A percentile compares a stretch with the other conserved stretches of the same genome.
Evolutionary conservation across 2,797 vertebrate genomes (phyloP).

Genomic region (Rallus crepitans): DNA sequence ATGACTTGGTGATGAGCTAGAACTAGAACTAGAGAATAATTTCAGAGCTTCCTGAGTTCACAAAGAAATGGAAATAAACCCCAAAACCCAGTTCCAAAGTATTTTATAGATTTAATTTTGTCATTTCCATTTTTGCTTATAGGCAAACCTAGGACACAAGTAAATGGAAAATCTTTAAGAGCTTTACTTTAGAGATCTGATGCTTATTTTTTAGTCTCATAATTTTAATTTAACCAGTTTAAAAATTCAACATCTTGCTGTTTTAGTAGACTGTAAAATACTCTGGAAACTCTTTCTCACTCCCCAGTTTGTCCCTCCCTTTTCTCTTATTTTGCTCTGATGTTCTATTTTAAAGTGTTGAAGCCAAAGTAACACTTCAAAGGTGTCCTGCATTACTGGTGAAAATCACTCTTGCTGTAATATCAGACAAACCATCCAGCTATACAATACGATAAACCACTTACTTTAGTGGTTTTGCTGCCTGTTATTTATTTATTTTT

Average conservation of each 20-base stretch:
- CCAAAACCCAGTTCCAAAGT: neutral
- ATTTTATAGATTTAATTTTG: neutral
- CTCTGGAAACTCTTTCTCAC: neutral
- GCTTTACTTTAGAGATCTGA: neutral
- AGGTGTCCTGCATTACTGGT: neutral
- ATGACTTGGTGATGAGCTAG: neutral
- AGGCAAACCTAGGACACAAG: neutral
- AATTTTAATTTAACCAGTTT: neutral
- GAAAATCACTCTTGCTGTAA: neutral
- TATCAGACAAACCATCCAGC: neutral
- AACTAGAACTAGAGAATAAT: neutral
- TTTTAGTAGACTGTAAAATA: neutral
- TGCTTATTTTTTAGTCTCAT: neutral
- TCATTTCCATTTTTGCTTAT: neutral
- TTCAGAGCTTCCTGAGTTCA: neutral
- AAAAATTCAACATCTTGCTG: neutral
- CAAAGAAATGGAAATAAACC: neutral
- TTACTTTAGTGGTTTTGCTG: neutral
- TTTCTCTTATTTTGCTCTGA: neutral
- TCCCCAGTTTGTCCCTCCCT: neutral
- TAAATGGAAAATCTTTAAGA: neutral
- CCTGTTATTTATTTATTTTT: neutral
- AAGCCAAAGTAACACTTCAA: neutral
- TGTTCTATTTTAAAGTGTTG: neutral
- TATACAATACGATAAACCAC: neutral